Evolutionary conservation across 1,140 invertebrate species (phyloP).

Genomic region (Cyclina sinensis): DNA sequence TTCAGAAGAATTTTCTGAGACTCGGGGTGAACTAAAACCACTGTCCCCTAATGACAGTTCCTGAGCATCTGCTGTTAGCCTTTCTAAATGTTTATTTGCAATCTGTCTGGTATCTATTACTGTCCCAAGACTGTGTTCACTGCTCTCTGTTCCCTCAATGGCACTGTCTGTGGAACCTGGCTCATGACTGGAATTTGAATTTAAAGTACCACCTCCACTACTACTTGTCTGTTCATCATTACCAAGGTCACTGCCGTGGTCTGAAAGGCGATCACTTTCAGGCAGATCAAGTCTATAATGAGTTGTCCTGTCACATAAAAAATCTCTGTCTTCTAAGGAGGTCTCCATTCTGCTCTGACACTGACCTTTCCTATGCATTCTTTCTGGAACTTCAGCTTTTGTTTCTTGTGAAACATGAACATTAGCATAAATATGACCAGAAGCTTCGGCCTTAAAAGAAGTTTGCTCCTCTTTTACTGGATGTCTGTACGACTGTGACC

Average conservation of each 20-base stretch:
- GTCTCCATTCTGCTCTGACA: background rate
- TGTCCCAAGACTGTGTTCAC: slow-evolving; percentile 65
- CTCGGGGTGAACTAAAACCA: slow-evolving; percentile 79
- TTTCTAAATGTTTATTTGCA: slow-evolving; percentile 53
- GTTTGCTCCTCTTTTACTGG: slow-evolving; percentile 32
- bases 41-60: slow-evolving; percentile 76
- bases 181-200: slow-evolving; percentile 53
- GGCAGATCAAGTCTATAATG: slow-evolving; percentile 42
- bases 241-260: slow-evolving; percentile 45
- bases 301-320: background rate
- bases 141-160: slow-evolving; percentile 53
- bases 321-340: background rate
- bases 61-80: slow-evolving; percentile 51
- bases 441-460: background rate
- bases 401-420: slow-evolving; percentile 60
- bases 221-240: slow-evolving; percentile 9
- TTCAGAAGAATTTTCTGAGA: slow-evolving; percentile 65
- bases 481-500: slow-evolving; percentile 60
- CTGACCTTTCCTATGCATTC: slow-evolving; percentile 50
- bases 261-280: slow-evolving; percentile 51
- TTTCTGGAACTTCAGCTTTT: slow-evolving; percentile 51
- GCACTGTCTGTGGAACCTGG: slow-evolving; percentile 62
- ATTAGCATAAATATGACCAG: slow-evolving; percentile 65
- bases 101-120: slow-evolving; percentile 52
- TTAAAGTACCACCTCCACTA: slow-evolving; percentile 43